These are phyloP conservation scores for Orbicella faveolata DNA, from an alignment of 64 coral and sea anemone genomes.

Conservation along the genomic window DNA sequence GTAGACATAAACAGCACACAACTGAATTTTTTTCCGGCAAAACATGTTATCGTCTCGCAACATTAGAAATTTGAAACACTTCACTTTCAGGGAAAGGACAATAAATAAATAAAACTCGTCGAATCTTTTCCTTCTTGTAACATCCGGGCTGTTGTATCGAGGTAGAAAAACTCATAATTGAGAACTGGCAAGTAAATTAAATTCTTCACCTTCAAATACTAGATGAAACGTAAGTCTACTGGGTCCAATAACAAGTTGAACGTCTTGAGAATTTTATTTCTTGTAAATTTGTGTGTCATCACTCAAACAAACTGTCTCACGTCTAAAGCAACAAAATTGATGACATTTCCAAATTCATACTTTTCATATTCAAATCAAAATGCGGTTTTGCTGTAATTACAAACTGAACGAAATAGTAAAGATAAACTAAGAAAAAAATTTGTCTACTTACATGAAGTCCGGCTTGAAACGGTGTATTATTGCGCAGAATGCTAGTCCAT, in stretches of 20 bases:
- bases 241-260: neutral
- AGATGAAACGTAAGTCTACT: neutral
- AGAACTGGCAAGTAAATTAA: neutral
- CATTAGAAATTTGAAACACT: too few relatives aligned
- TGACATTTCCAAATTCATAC: neutral
- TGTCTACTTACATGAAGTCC: constrained; percentile 53
- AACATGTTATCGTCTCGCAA: neutral
- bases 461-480: constrained; percentile 73
- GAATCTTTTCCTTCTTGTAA: neutral
- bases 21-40: neutral
- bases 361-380: neutral
- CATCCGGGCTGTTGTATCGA: neutral
- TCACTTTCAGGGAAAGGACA: too few relatives aligned
- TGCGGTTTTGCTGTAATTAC: neutral
- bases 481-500: constrained; percentile 68
- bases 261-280: neutral
- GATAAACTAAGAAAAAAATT: neutral
- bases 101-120: too few relatives aligned
- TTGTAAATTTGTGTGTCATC: neutral
- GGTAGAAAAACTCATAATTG: neutral
- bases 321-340: neutral
- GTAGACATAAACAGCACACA: neutral
- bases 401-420: neutral
- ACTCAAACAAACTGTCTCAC: neutral
- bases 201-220: neutral